Evolutionary conservation across 2,797 vertebrate genomes (phyloP).

Genomic region (Odontamblyopus rebecca): DNA sequence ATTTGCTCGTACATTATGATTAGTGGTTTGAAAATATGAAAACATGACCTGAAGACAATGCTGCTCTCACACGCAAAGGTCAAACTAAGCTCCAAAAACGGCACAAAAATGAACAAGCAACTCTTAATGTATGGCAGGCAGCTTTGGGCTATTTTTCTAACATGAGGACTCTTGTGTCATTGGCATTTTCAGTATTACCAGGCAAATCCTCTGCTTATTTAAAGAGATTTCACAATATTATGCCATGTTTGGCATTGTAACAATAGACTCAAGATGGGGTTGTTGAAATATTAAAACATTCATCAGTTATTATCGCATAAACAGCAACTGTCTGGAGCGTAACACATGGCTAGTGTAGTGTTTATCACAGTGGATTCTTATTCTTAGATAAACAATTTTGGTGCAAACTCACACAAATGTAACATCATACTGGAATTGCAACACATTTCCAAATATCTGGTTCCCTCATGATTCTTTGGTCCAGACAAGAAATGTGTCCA

Average conservation of each 20-base stretch:
- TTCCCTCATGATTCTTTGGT: neutral
- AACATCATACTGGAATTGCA: neutral
- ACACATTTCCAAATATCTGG: neutral
- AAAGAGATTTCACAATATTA: neutral
- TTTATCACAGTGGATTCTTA: too few relatives aligned
- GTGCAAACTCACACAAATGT: neutral
- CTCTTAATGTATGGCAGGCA: conserved; percentile 1
- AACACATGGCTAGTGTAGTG: too few relatives aligned
- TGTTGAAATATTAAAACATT: neutral
- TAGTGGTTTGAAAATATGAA: neutral
- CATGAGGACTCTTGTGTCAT: neutral
- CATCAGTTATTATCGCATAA: neutral
- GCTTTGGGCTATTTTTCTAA: conserved; percentile 1
- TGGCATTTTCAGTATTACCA: neutral
- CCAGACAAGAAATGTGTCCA: neutral
- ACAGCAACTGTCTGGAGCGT: neutral
- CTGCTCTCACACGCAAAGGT: conserved; percentile 3
- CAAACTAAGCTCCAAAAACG: neutral
- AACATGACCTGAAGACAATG: neutral
- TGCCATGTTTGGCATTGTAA: neutral
- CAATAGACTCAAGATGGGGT: neutral
- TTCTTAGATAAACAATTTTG: too few relatives aligned
- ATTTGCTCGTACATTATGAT: conserved; percentile 17
- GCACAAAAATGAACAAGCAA: neutral
- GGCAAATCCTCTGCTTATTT: neutral